Evolutionary conservation across 2,888 invertebrate species (phyloP), one percentile per base, ranked within the genome.

Genomic region (Drosophila vallismaia): DNA sequence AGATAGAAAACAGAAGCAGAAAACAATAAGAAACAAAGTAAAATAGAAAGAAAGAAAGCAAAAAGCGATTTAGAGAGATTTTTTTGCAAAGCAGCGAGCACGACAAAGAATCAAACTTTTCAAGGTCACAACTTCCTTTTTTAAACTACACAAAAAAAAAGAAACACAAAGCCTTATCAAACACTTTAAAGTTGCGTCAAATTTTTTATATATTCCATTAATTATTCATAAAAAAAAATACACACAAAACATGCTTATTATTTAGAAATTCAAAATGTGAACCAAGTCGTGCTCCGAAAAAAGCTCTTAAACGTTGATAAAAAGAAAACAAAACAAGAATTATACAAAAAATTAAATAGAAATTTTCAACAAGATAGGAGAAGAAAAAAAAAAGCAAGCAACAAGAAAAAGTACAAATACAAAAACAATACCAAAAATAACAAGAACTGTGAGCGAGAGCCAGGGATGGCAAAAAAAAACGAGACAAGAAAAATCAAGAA

Each of bases 261-360:
- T 40, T 66, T 28, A 19, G 7, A 38, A 51, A 14, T 38, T 56
- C 56, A 31, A 62, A 72, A 59, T 38, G 55, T 28, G 42, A 40
- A 31, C 14, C 28, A 51, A 73, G 90, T 89, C 90, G 90, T 89
- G 90, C 90, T 90, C 89, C 75, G 75, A 83, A 88, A 79, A 87
- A 87, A 88, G 85, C 88, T 90, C 80, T 84, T 81, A 81, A 79
- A 86, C 75, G 77, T 75, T 84, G 57, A 80, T 71, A 62, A 60
- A 49, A 55, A 67, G 59, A 71, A 67, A 69, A n/a, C n/a, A n/a
- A n/a, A 46, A 14, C 14, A 14, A 19, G 19, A 19, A 19, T 19
- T 19, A 2, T 19, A 1, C 55, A 68, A 62, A 49, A 63, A 62
- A 82, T 84, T 79, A 79, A 86, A 79, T 85, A 89, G 85, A 86